A percentile compares a stretch with the other conserved stretches of the same genome.
Conservation (phyloP, 2,113 vertebrate genomes). For the Galeopterus variegatus region DNA sequence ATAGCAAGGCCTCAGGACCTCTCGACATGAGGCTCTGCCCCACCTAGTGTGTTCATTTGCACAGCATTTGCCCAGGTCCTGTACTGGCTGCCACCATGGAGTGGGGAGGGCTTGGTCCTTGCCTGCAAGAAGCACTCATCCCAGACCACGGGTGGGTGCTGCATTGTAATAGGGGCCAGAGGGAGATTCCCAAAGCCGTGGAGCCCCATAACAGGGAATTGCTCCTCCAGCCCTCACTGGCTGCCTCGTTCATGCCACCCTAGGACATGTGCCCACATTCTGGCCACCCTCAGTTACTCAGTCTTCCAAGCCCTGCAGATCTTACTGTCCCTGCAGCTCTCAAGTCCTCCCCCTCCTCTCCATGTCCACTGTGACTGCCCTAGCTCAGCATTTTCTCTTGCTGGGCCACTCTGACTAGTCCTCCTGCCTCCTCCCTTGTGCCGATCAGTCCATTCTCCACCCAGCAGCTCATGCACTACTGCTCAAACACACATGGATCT, state of each 20-base stretch:
- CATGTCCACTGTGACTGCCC: neutral
- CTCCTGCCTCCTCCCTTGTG: neutral
- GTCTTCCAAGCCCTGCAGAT: neutral
- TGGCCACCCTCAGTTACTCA: neutral
- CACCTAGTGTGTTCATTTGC: neutral
- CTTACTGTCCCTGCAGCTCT: neutral
- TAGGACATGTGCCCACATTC: too few relatives aligned
- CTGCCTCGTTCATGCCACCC: neutral
- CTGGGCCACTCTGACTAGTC: too few relatives aligned
- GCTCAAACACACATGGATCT: neutral
- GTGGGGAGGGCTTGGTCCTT: neutral
- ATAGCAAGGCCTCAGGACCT: neutral
- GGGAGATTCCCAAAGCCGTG: neutral
- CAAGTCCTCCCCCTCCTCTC: neutral
- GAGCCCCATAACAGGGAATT: neutral
- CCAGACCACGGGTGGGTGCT: neutral
- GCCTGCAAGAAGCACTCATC: neutral
- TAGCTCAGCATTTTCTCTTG: neutral
- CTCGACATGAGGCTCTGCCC: neutral
- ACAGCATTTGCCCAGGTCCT: neutral
- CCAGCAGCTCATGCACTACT: neutral
- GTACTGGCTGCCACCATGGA: neutral
- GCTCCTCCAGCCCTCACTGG: neutral
- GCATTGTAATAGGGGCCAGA: neutral
- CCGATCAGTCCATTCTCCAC: neutral